A percentile compares a stretch with the other conserved stretches of the same genome.
phyloP scores from a whole-genome alignment of 2,888 invertebrate genomes.

The Rotaria sp. region DNA sequence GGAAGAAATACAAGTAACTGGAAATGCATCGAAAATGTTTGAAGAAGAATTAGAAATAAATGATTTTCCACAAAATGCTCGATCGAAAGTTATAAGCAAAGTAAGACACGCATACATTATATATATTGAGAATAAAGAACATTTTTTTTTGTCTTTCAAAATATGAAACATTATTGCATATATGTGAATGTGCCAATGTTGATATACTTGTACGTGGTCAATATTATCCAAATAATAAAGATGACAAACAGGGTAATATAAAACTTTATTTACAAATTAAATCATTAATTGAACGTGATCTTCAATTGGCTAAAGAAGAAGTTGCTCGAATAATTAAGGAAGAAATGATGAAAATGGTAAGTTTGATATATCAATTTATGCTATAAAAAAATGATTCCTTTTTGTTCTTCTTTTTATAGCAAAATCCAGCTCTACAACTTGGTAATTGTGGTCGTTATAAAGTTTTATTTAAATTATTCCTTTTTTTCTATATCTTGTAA shows the following conservation, averaged over 20 bases:
- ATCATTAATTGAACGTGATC: slow-evolving; percentile 85
- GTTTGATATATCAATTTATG: neutral
- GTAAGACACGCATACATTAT: too few species aligned
- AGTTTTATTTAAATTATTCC: neutral
- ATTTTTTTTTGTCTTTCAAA: neutral
- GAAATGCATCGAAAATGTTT: slow-evolving; percentile 60
- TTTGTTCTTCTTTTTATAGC: too few species aligned
- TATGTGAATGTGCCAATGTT: slow-evolving; percentile 96
- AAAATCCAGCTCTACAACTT: slow-evolving; percentile 24
- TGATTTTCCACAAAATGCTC: slow-evolving; percentile 96
- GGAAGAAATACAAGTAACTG: slow-evolving; percentile 57
- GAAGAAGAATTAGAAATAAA: slow-evolving; percentile 99
- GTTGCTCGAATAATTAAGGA: slow-evolving; percentile 95
- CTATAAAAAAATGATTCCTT: too few species aligned
- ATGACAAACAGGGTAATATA: slow-evolving; percentile 64
- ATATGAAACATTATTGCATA: slow-evolving; percentile 85
- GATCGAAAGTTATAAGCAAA: slow-evolving; percentile 93
- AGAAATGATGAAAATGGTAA: slow-evolving; percentile 70
- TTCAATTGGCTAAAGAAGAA: slow-evolving; percentile 74
- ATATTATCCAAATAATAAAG: slow-evolving; percentile 76
- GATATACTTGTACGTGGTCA: slow-evolving; percentile 97
- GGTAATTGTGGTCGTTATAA: slow-evolving; percentile 25
- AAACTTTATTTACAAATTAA: slow-evolving; percentile 97
- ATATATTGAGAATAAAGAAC: too few species aligned
- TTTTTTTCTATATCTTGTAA: too few species aligned